Evolutionary conservation across 2,113 vertebrate species (phyloP).

Genomic region (Oplegnathus fasciatus): DNA sequence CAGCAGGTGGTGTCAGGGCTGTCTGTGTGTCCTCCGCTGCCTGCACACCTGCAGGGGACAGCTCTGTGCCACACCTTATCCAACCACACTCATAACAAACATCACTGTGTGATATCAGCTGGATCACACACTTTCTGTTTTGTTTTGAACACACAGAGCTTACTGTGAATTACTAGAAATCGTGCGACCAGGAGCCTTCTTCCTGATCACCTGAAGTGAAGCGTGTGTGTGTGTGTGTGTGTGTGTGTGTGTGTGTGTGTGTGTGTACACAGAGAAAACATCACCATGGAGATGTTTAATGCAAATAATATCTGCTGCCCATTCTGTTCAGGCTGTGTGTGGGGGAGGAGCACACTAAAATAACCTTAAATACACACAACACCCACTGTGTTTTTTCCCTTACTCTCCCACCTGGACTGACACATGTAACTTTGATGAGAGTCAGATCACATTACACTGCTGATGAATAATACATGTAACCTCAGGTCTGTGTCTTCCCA

Average conservation of each 20-base stretch:
- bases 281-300: slow-evolving; percentile 41
- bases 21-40: slow-evolving; percentile 23
- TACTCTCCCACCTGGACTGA: no score
- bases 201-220: neutral
- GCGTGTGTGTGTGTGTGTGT: neutral
- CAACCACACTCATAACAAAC: neutral
- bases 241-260: neutral
- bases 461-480: no score
- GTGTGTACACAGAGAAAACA: slow-evolving; percentile 6
- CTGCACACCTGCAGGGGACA: slow-evolving; percentile 54
- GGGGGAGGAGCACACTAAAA: neutral
- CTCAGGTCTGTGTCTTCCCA: no score
- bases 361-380: neutral
- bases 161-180: neutral
- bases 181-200: neutral
- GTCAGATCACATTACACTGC: no score
- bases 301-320: slow-evolving; percentile 20
- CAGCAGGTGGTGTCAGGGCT: neutral
- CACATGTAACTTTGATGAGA: no score
- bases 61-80: slow-evolving; percentile 43
- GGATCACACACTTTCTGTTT: neutral
- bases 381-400: no score
- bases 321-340: neutral
- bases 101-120: no score
- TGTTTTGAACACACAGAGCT: neutral